A percentile compares a stretch with the other conserved stretches of the same genome.
Conservation (phyloP, 2,113 vertebrate species). For the Gallinago jamesoni region DNA sequence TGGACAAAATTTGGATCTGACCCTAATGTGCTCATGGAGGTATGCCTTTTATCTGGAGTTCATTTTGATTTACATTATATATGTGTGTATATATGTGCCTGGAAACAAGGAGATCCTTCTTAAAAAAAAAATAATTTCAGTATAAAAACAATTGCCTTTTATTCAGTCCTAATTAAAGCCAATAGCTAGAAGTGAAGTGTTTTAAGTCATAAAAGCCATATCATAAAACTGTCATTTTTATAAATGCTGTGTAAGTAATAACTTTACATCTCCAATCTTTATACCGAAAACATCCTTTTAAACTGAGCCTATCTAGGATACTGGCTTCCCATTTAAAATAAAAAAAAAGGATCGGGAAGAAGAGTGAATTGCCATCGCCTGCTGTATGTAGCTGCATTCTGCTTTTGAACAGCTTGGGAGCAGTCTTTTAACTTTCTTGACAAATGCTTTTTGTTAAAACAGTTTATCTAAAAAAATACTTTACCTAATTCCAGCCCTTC, state of each 20-base stretch:
- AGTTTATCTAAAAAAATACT: slow-evolving; percentile 5
- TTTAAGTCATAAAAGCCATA: background rate
- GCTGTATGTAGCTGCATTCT: background rate
- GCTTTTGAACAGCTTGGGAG: slow-evolving; percentile 41
- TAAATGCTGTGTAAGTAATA: background rate
- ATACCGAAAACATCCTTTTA: background rate
- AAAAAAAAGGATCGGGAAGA: background rate
- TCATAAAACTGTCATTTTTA: background rate
- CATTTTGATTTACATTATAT: slow-evolving; percentile 1
- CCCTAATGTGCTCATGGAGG: background rate
- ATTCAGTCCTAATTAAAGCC: background rate
- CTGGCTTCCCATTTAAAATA: background rate
- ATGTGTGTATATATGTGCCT: background rate
- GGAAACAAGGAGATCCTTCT: slow-evolving; percentile 42
- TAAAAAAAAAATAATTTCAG: slow-evolving; percentile 23
- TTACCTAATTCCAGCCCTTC: slow-evolving; percentile 15
- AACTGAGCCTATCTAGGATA: background rate
- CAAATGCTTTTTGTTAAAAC: slow-evolving; percentile 10
- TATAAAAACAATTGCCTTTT: background rate
- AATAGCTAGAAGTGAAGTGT: background rate
- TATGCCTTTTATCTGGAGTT: slow-evolving; percentile 31
- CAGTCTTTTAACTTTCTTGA: slow-evolving; percentile 31
- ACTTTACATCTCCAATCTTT: background rate
- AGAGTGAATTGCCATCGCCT: background rate
- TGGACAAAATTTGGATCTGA: slow-evolving; percentile 47